phyloP scores from a whole-genome alignment of 1,140 invertebrate genomes.

The Solenopsis fugax region DNA sequence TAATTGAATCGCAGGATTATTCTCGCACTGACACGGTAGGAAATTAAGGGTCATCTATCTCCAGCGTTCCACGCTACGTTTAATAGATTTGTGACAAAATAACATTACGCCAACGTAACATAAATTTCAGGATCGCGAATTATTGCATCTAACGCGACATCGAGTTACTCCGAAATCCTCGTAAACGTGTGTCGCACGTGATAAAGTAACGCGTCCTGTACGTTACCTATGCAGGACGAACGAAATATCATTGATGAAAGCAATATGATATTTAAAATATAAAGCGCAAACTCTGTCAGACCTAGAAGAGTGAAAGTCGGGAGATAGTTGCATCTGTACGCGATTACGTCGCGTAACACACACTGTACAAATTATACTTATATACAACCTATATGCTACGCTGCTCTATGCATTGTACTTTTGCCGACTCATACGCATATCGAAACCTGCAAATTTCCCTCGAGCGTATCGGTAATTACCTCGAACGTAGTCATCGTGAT shows the following conservation, averaged over 20 bases:
- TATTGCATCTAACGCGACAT: slow-evolving; percentile 22
- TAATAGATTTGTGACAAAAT: slow-evolving; percentile 39
- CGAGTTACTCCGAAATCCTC: slow-evolving; percentile 34
- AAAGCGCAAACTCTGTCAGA: background rate
- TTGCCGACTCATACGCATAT: slow-evolving; percentile 36
- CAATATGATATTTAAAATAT: background rate
- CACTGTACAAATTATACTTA: background rate
- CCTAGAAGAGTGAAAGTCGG: background rate
- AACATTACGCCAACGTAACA: slow-evolving; percentile 27
- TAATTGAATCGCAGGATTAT: slow-evolving; percentile 26
- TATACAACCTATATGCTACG: background rate
- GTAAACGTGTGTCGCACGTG: background rate
- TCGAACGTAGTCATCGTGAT: slow-evolving; percentile 66
- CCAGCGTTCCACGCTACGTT: background rate
- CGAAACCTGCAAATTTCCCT: slow-evolving; percentile 44
- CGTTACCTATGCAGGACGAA: background rate
- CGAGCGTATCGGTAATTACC: slow-evolving; percentile 48
- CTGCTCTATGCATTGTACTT: background rate
- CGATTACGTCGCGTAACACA: background rate
- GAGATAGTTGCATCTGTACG: background rate
- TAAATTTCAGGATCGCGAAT: slow-evolving; percentile 17
- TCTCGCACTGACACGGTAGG: slow-evolving; percentile 11
- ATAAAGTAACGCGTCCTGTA: slow-evolving; percentile 12
- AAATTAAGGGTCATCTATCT: slow-evolving; percentile 40
- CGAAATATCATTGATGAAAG: background rate